Evolutionary conservation across 2,888 invertebrate species (phyloP).

Genomic region (Taphrorychus bicolor): DNA sequence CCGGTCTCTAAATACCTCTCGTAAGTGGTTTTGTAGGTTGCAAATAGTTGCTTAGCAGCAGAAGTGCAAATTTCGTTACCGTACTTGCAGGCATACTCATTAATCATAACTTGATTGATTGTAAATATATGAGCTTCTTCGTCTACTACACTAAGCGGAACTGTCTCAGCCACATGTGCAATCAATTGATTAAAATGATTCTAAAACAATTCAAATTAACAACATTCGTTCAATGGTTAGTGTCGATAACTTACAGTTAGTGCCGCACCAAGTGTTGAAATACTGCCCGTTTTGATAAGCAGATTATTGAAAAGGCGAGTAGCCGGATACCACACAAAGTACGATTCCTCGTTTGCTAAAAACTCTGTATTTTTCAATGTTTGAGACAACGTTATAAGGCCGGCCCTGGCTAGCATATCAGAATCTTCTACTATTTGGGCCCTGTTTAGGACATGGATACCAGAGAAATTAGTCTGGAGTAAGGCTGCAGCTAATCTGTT

Average conservation of each 20-base stretch:
- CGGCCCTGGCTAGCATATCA: constrained; percentile 68
- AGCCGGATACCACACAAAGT: constrained; percentile 78
- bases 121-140: constrained; percentile 61
- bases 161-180: constrained; percentile 32
- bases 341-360: constrained; percentile 69
- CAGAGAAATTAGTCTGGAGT: constrained; percentile 55
- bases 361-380: constrained; percentile 73
- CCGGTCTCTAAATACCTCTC: constrained; percentile 14
- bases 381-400: constrained; percentile 60
- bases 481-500: constrained; percentile 62
- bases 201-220: no score
- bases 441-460: constrained; percentile 66
- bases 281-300: constrained; percentile 35
- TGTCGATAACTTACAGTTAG: constrained; percentile 14
- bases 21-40: constrained; percentile 2
- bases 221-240: no score
- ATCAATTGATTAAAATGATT: constrained; percentile 31
- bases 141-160: constrained; percentile 41
- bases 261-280: background rate
- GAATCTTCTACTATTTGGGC: constrained; percentile 81
- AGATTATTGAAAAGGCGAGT: constrained; percentile 43
- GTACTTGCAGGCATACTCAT: constrained; percentile 70
- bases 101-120: constrained; percentile 63
- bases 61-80: constrained; percentile 64
- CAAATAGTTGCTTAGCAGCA: constrained; percentile 13